Evolutionary conservation across 1,140 invertebrate species (phyloP).

Genomic region (Amphibalanus amphitrite): DNA sequence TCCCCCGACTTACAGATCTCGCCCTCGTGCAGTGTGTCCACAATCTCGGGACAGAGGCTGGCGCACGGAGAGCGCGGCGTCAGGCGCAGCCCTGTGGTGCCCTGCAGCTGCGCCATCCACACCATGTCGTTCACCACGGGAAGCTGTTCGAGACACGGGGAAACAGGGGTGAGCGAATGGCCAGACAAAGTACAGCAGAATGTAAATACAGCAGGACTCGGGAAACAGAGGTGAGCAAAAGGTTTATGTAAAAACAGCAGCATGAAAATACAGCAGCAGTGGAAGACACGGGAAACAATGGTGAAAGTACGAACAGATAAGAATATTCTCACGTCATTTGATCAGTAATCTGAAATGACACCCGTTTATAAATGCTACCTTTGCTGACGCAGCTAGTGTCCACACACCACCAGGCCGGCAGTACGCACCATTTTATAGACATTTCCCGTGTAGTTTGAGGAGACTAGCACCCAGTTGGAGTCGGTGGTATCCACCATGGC

Average conservation of each 20-base stretch:
- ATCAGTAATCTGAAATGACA: no score
- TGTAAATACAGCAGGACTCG: not conserved
- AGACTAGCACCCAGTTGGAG: slow-evolving; percentile 63
- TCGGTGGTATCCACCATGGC: slow-evolving; percentile 51
- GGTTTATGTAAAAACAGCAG: not conserved
- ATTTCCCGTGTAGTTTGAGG: slow-evolving; percentile 50
- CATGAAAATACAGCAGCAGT: not conserved
- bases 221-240: no score
- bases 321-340: no score
- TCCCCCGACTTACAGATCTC: slow-evolving; percentile 39
- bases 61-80: slow-evolving; percentile 49
- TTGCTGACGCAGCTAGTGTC: not conserved
- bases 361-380: not conserved
- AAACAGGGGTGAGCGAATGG: no score
- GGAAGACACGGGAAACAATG: no score
- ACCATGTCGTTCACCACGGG: slow-evolving; percentile 30
- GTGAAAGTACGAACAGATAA: no score
- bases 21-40: slow-evolving; percentile 43
- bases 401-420: not conserved
- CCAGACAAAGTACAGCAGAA: no score
- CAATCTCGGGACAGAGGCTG: slow-evolving; percentile 42
- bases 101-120: slow-evolving; percentile 52
- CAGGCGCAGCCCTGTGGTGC: slow-evolving; percentile 42
- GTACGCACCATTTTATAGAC: slow-evolving; percentile 42
- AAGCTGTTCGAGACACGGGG: slow-evolving; percentile 6